Evolutionary conservation across 2,888 invertebrate species (phyloP), one percentile per base, ranked within the genome.

Genomic region (Pilophorus perplexus): DNA sequence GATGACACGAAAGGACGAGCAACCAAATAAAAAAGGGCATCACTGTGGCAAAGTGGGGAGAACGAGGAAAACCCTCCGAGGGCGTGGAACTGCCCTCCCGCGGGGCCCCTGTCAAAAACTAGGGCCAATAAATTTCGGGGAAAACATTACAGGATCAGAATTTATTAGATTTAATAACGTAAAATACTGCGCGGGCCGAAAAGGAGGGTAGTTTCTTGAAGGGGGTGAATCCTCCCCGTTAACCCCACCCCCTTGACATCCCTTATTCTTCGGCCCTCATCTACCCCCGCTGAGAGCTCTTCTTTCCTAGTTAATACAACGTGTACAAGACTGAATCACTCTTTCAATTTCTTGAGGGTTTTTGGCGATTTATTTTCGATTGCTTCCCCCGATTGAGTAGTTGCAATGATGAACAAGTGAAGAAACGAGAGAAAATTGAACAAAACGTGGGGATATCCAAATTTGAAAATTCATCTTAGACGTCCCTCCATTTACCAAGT

Each of bases 121-220:
- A 66, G 59, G 52, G 67, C 67, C 67, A 33, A 67, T 67, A 67
- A 67, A 67, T 67, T 66, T 52, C 23, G 67, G 12, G 37, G 52
- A 62, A 60, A 62, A 64, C 64, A 54, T 64, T 64, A 33, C 44
- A 42, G 64, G 50, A 67, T 67, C 67, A 52, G 64, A 64, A 64
- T 67, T 67, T 64, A 67, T 67, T 67, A 64, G 62, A 67, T 67
- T 64, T 67, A 62, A 67, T 67, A 54, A 62, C 67, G 40, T 64
- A 42, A 67, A 67, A 67, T 62, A 67, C 62, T 40, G 59, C 16
- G 59, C 2, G 12, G 23, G 33, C 12, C 25, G n/a, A 23, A 46
- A 33, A 62, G 10, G 28, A 46, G 22, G 60, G 48, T 12, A 4
- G 27, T 27, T 52, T 52, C 16, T 5, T 10, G 28, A 23, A 20